These are phyloP conservation scores for Pao palembangensis DNA, from an alignment of 2,113 vertebrate species.

Conservation along the genomic window DNA sequence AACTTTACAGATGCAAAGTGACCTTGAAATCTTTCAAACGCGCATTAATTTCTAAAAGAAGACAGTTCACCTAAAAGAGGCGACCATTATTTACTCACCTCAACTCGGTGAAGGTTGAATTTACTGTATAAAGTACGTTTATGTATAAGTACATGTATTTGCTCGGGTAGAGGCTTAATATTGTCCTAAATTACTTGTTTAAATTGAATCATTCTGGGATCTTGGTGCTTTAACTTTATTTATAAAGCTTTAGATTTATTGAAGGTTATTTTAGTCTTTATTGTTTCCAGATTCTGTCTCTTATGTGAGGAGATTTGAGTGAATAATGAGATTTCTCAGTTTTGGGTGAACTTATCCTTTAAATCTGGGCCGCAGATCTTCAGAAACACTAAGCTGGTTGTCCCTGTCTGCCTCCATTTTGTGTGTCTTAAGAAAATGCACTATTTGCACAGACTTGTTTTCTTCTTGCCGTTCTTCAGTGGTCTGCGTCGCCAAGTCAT, in stretches of 20 bases:
- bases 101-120: too few species aligned
- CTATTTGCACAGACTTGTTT: constrained; percentile 60
- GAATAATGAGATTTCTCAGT: not conserved
- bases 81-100: too few species aligned
- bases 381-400: not conserved
- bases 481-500: constrained; percentile 4
- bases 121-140: too few species aligned
- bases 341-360: not conserved
- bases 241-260: too few species aligned
- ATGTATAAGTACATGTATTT: too few species aligned
- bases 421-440: constrained; percentile 54
- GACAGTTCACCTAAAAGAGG: not conserved
- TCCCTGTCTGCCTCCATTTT: constrained; percentile 4
- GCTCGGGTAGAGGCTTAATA: too few species aligned
- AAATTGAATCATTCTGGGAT: too few species aligned
- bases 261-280: too few species aligned
- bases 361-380: not conserved
- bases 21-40: not conserved
- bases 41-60: not conserved
- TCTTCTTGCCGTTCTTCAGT: constrained; percentile 3
- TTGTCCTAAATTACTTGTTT: too few species aligned
- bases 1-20: not conserved
- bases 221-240: too few species aligned
- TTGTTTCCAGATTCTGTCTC: too few species aligned
- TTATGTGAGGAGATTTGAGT: not conserved